Evolutionary conservation across 2,797 vertebrate genomes (phyloP).

Genomic region (Ceryle rudis): DNA sequence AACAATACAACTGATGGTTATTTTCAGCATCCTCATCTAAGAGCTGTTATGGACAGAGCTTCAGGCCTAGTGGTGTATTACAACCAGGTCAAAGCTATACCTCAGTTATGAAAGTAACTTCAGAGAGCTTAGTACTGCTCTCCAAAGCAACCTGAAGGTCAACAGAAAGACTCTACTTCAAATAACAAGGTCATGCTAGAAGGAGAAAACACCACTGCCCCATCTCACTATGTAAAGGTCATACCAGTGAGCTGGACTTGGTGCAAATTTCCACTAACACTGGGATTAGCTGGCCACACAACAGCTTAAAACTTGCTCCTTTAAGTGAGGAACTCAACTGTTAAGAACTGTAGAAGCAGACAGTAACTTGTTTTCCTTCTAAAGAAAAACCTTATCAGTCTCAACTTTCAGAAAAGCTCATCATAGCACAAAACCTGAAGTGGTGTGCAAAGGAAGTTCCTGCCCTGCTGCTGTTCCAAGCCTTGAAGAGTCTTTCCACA

Average conservation of each 20-base stretch:
- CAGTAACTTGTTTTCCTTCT: not conserved
- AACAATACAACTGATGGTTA: not conserved
- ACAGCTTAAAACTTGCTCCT: not conserved
- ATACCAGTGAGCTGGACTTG: not conserved
- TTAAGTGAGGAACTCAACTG: not conserved
- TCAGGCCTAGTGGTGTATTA: not conserved
- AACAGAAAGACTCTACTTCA: not conserved
- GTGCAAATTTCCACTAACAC: not conserved
- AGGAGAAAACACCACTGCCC: not conserved
- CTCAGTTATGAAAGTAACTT: not conserved
- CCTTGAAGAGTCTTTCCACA: not conserved
- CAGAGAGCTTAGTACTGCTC: not conserved
- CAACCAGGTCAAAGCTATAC: not conserved
- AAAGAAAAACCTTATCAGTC: not conserved
- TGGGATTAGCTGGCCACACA: conserved; percentile 4
- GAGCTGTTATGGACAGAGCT: not conserved
- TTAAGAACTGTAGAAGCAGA: not conserved
- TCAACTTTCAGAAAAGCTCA: not conserved
- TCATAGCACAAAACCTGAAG: not conserved
- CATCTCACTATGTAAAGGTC: not conserved
- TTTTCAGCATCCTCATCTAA: not conserved
- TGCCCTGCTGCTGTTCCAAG: not conserved
- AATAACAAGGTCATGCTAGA: not conserved
- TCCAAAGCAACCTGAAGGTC: not conserved
- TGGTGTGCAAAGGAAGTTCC: not conserved